phyloP scores from a whole-genome alignment of 2,888 invertebrate species.

The Agrochola lota region DNA sequence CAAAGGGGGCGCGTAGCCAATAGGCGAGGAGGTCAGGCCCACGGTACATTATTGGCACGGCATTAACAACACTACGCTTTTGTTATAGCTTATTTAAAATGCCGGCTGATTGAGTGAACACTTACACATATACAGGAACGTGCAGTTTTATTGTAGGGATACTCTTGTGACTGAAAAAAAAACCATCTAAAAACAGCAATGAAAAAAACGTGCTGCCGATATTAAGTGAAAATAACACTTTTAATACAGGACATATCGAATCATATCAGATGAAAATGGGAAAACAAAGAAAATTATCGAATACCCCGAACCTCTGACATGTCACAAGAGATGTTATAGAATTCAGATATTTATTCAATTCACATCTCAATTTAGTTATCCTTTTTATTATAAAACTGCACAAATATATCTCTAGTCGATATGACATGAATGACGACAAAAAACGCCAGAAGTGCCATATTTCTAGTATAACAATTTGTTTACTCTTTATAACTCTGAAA shows the following conservation, averaged over 20 bases:
- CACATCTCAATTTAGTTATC: conserved; percentile 11
- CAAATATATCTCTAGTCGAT: conserved; percentile 62
- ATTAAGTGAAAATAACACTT: background rate
- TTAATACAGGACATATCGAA: background rate
- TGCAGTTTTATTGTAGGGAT: conserved; percentile 81
- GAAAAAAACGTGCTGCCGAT: background rate
- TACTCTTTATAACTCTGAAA: conserved; percentile 73
- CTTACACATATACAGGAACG: conserved; percentile 77
- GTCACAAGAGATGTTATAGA: conserved; percentile 4
- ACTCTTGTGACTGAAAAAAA: conserved; percentile 6
- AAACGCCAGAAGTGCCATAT: conserved; percentile 69
- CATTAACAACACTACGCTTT: conserved; percentile 88
- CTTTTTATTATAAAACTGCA: conserved; percentile 79
- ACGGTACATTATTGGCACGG: conserved; percentile 85
- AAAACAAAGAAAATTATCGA: background rate
- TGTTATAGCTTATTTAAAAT: conserved; percentile 81
- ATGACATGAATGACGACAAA: conserved; percentile 66
- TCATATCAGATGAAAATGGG: background rate
- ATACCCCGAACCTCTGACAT: background rate
- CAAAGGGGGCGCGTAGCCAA: conserved; percentile 96
- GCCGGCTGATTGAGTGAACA: conserved; percentile 78
- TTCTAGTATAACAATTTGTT: conserved; percentile 74
- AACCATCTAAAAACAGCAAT: background rate
- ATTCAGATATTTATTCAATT: conserved; percentile 5
- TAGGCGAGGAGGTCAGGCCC: conserved; percentile 89